phyloP scores from a whole-genome alignment of 2,888 invertebrate species.

The Dasypogon diadema region DNA sequence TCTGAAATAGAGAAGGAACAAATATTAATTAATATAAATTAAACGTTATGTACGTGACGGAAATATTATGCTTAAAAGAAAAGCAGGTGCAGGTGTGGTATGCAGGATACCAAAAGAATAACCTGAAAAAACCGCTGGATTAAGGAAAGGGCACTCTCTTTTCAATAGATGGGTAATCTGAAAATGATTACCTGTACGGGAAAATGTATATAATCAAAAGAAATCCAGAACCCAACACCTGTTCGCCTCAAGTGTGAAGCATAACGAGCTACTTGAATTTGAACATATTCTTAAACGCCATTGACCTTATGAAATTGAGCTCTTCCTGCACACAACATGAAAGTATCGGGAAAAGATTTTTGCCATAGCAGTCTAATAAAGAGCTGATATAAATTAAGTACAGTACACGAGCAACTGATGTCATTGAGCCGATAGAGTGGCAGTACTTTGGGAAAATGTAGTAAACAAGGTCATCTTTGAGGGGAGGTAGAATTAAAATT shows the following conservation, averaged over 20 bases:
- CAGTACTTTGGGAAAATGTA: background rate
- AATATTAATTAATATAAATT: background rate
- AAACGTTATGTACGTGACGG: background rate
- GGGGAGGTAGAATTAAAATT: background rate
- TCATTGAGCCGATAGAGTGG: background rate
- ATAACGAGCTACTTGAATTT: background rate
- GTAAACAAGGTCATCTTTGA: background rate
- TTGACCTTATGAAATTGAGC: background rate
- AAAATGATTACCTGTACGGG: background rate
- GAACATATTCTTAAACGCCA: background rate
- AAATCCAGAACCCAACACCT: background rate
- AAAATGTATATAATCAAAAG: background rate
- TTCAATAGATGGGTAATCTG: background rate
- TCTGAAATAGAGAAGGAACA: conserved; percentile 71
- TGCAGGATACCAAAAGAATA: no score
- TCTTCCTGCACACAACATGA: background rate
- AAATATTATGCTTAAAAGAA: background rate
- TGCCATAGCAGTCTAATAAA: background rate
- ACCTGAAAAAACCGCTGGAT: no score
- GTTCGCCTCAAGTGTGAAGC: background rate
- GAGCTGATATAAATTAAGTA: background rate
- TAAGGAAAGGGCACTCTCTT: background rate
- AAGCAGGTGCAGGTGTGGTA: background rate
- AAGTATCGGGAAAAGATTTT: background rate
- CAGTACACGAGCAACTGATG: background rate